These are phyloP conservation scores for Norana najaformis DNA, from an alignment of 2,888 invertebrate species.

Conservation along the genomic window DNA sequence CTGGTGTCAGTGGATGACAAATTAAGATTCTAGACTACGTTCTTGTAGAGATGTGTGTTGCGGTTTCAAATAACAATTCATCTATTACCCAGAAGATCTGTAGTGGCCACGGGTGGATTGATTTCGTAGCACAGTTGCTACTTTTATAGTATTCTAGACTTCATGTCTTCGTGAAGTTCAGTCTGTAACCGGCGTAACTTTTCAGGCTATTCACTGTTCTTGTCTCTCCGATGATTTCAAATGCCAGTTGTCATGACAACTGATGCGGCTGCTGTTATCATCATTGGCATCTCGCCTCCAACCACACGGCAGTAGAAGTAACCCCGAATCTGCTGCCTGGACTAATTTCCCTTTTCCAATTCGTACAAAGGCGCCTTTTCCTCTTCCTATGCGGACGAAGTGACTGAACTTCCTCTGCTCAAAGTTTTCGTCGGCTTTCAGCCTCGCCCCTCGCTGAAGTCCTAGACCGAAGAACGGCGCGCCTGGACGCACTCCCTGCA, in stretches of 20 bases:
- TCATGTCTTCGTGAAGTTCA: background rate
- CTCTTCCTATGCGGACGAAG: slow-evolving; percentile 5
- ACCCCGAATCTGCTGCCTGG: background rate
- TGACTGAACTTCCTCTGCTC: slow-evolving; percentile 23
- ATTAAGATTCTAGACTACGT: too few relatives aligned
- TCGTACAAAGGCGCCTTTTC: slow-evolving; percentile 14
- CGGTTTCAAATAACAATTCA: background rate
- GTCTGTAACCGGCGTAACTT: too few relatives aligned
- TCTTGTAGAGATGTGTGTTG: too few relatives aligned
- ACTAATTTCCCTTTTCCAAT: background rate
- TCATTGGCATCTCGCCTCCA: background rate
- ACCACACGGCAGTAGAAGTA: background rate
- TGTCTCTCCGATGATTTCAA: background rate
- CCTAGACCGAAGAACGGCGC: background rate
- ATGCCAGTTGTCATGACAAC: background rate
- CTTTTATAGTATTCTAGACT: background rate
- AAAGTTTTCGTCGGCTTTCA: background rate
- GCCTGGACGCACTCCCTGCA: background rate
- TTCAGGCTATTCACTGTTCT: background rate
- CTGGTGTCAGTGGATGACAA: too few relatives aligned
- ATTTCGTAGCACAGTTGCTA: background rate
- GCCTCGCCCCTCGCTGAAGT: background rate
- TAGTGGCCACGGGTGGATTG: background rate
- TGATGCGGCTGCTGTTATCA: background rate
- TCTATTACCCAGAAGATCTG: background rate